Evolutionary conservation across 2,888 invertebrate genomes (phyloP), one percentile per base, ranked within the genome.

Genomic region (Selenia dentaria): DNA sequence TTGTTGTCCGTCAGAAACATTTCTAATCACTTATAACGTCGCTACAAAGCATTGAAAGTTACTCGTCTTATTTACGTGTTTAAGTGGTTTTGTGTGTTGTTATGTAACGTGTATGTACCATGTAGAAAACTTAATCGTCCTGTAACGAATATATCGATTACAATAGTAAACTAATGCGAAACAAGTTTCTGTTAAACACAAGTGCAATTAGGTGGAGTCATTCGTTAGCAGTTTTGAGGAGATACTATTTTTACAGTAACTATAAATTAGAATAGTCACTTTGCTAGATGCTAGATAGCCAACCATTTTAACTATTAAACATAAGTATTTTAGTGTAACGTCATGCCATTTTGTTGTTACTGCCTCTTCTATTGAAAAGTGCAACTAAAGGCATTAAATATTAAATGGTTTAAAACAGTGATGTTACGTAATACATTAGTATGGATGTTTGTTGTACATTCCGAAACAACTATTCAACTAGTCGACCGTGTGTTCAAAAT

Each of bases 401-500:
- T 16, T 2, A 2, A 16, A 16, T 4, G 16, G 16, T 3, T 16
- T 31, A 26, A 25, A 6, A 33, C 24, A 13, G 16, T 27, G 5
- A 34, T 22, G 8, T 22, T 2, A 22, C n/a, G n/a, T n/a, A n/a
- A n/a, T n/a, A n/a, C n/a, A n/a, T n/a, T n/a, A 10, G 11, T 18
- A 29, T 29, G 11, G 12, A 27, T 27, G 27, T 27, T 5, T 27
- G 18, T 16, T 10, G 13, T 27, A 32, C 52, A 60, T 55, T 55
- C 54, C 58, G 49, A 49, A 3, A 25, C 10, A 25, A 49, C 76
- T 62, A 70, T 67, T 64, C 57, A 52, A 71, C 75, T 77, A 81
- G 77, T 81, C 79, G 3, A 29, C 74, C 62, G 64, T 72, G 83
- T 82, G 83, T 81, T 81, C 80, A 80, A 16, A 16, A 16, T 16